These are phyloP conservation scores for Drosophila lacertosa DNA, from an alignment of 1,140 invertebrate genomes.

Conservation along the genomic window DNA sequence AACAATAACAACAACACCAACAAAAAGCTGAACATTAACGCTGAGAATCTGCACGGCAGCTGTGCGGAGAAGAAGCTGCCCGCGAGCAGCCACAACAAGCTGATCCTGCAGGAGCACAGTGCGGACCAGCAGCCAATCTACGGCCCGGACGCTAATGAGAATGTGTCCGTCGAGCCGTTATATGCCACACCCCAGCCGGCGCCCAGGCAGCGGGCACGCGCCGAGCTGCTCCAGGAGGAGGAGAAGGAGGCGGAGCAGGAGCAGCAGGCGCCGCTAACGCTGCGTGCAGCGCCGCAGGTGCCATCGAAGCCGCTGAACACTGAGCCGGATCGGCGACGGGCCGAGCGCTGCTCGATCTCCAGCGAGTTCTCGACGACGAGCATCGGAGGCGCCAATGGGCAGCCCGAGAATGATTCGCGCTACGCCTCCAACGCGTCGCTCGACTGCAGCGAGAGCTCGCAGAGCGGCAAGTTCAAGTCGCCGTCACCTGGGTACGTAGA, in stretches of 20 bases:
- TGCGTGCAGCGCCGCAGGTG: conserved; percentile 57
- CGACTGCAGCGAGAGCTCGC: conserved; percentile 62
- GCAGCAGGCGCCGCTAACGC: background rate
- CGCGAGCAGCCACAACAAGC: conserved; percentile 54
- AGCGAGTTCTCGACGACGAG: conserved; percentile 78
- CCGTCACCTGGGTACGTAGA: conserved; percentile 82
- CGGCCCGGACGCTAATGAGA: conserved; percentile 74
- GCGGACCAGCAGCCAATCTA: conserved; percentile 66
- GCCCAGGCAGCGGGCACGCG: conserved; percentile 60
- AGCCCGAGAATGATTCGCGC: conserved; percentile 28
- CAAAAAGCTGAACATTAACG: conserved; percentile 72
- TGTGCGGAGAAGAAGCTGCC: conserved; percentile 47
- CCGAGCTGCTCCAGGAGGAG: conserved; percentile 4
- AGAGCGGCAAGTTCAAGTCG: conserved; percentile 76
- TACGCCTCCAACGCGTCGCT: conserved; percentile 68
- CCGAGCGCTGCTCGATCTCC: conserved; percentile 60
- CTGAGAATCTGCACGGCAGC: conserved; percentile 65
- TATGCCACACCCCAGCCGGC: conserved; percentile 65
- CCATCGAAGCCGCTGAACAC: conserved; percentile 48
- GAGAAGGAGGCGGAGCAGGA: background rate
- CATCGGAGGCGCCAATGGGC: background rate
- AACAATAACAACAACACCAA: conserved; percentile 33
- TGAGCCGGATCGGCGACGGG: conserved; percentile 44
- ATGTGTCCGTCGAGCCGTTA: conserved; percentile 58
- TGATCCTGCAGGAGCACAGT: conserved; percentile 61